Evolutionary conservation across 2,113 vertebrate genomes (phyloP), one percentile per base, ranked within the genome.

Genomic region (Condylura cristata): DNA sequence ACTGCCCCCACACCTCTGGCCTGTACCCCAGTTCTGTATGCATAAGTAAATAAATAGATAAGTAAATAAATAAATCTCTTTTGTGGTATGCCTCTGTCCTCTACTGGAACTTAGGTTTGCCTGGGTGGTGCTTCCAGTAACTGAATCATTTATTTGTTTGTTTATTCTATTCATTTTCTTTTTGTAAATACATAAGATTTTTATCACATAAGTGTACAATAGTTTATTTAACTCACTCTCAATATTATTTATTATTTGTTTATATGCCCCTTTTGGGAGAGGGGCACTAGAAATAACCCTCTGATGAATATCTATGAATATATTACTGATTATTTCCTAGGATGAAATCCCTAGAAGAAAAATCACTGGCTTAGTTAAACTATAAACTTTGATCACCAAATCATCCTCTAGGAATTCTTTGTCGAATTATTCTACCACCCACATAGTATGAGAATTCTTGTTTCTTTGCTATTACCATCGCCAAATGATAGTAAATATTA

Each of bases 91-190:
- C 95, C 94, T 95, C 95, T 96, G 79, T 94, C 81, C 82, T 95
- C 85, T 96, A 51, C 97, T 95, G 22, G 72, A 90, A 93, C 70
- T 93, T 84, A 83, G 95, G 93, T 97, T 97, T 95, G 96, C 94
- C 96, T 96, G 96, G 94, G 94, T 95, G 76, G 32, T 79, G 26
- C 90, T 97, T 88, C 95, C 93, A 91, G 61, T 96, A 97, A 96
- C 84, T 84, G 80, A 87, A 96, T 94, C 96, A 56, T 56, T 51
- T 51, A 51, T 51, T 56, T 56, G 48, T 56, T 56, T 56, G 53
- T 56, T 20, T 56, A 56, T 20, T 56, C 20, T 44, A 53, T 53
- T 20, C 16, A n/a, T n/a, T 84, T 91, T 34, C 30, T 37, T 44
- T 71, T 72, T 88, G 61, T 37, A 10, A 37, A 39, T 56, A 37